These are phyloP conservation scores for Sebastes flavidus DNA, from an alignment of 2,797 vertebrate genomes.

Conservation along the genomic window DNA sequence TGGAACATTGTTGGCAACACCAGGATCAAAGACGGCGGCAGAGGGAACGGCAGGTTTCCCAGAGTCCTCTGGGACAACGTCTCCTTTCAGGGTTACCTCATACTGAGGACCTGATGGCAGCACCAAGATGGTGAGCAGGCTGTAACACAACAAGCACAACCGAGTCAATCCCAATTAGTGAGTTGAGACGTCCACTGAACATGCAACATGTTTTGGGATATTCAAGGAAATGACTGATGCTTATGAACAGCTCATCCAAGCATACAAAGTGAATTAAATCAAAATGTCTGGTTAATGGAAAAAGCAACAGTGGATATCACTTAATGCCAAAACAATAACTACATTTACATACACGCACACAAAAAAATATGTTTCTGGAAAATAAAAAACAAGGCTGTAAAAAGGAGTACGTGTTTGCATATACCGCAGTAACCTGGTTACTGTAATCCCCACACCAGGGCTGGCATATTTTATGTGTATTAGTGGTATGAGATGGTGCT, in stretches of 20 bases:
- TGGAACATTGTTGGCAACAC: conserved; percentile 78
- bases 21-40: conserved; percentile 36
- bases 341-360: too few relatives aligned
- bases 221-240: neutral
- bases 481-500: neutral
- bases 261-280: neutral
- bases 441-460: neutral
- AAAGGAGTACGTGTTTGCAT: too few relatives aligned
- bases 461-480: neutral
- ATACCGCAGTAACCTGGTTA: neutral
- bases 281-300: neutral
- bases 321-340: too few relatives aligned
- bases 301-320: too few relatives aligned
- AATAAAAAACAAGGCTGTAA: too few relatives aligned
- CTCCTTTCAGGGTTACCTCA: conserved; percentile 91
- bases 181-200: neutral
- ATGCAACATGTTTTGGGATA: neutral
- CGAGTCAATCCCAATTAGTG: neutral
- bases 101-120: conserved; percentile 94
- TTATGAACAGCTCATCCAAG: neutral
- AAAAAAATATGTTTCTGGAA: too few relatives aligned
- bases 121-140: conserved; percentile 92
- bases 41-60: conserved; percentile 54
- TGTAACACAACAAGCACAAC: conserved; percentile 57
- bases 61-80: conserved; percentile 54